Evolutionary conservation across 2,888 invertebrate genomes (phyloP), one percentile per base, ranked within the genome.

Genomic region (Suillia variegata): DNA sequence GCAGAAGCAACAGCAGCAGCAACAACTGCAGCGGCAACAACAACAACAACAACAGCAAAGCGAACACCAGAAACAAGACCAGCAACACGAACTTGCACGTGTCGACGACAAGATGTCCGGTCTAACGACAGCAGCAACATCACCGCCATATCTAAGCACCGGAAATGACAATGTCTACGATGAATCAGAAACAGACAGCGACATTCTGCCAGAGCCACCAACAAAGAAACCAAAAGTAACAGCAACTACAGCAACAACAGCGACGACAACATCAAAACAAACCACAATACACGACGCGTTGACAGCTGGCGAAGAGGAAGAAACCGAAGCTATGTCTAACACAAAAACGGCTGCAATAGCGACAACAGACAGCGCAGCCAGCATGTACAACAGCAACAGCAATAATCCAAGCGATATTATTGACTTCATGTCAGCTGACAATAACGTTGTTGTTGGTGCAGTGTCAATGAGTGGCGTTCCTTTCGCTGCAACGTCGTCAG

Each of bases 161-260:
- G 64, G 60, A 57, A 70, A 63, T 71, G 70, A 70, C 70, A 73
- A 72, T 66, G 72, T 70, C 66, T 70, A 69, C 70, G 70, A 71
- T 70, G 71, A 67, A 65, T 64, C 68, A 66, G 74, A 73, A 72
- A 71, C 73, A 61, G 77, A 78, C 75, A 78, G 78, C 68, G 77
- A 78, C 71, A 78, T 78, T 71, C 69, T 78, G 58, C 77, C 77
- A 22, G 77, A 77, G 65, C 77, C 77, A 49, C 77, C 77, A 63
- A 78, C 78, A 62, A 78, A 78, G 68, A 71, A 69, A 59, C 76
- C 78, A 33, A 68, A 69, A 70, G 42, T 62, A 57, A 56, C 56
- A 59, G 61, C 65, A 50, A 26, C 62, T 59, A 49, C 57, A 59
- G 49, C 42, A 48, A 58, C 60, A 56, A 52, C 62, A 58, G 31